Conservation (phyloP, 2,888 invertebrate species). For the Cordilura impudica region DNA sequence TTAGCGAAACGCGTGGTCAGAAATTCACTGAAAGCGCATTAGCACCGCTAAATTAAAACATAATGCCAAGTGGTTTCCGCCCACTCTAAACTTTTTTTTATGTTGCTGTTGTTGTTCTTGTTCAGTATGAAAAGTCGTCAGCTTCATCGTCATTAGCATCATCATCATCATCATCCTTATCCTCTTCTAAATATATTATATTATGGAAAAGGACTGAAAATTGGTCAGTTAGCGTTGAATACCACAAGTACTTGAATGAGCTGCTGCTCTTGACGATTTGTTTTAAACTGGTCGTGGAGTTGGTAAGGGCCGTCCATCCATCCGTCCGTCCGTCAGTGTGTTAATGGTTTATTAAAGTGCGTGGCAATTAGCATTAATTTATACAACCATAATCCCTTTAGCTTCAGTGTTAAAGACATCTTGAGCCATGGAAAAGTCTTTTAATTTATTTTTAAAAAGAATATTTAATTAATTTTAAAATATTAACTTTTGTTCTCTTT, state of each 20-base stretch:
- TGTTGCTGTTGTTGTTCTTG: too few relatives aligned
- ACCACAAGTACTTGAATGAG: conserved; percentile 41
- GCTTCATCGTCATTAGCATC: conserved; percentile 12
- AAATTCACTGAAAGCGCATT: conserved; percentile 67
- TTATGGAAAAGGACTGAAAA: conserved; percentile 34
- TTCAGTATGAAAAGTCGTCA: conserved; percentile 47
- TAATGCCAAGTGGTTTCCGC: conserved; percentile 56
- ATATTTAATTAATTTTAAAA: background rate
- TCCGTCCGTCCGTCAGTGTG: background rate
- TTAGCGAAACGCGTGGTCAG: conserved; percentile 54
- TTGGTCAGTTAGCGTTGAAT: conserved; percentile 50
- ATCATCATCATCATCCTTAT: background rate
- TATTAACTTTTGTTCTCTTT: background rate
- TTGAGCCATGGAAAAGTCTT: background rate
- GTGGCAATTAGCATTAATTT: conserved; percentile 56
- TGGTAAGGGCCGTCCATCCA: background rate
- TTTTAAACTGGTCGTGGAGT: conserved; percentile 20
- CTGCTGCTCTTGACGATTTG: conserved; percentile 38
- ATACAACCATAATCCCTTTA: conserved; percentile 8
- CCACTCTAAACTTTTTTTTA: conserved; percentile 42
- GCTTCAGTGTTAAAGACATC: conserved; percentile 15
- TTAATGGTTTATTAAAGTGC: conserved; percentile 13
- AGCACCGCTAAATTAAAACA: conserved; percentile 69
- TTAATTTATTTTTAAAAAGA: background rate
- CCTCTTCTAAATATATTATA: background rate